Base-by-base conservation (phyloP, 2,113 vertebrate species). In the Callipepla squamata region DNA sequence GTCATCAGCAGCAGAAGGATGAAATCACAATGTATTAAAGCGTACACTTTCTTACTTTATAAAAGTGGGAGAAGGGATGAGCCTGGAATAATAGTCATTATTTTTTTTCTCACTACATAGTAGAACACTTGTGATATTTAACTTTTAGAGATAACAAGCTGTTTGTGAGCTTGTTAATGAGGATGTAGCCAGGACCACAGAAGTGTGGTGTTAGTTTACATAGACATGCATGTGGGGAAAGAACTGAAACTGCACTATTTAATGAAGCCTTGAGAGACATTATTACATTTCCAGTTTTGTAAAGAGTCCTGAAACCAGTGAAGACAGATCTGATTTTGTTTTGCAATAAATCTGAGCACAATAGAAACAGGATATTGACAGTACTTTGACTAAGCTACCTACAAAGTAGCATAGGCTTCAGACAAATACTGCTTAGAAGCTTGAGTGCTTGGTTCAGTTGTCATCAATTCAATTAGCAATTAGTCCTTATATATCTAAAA, bases 151-250 rank as follows among this genome's bases (percentile, higher is more conserved):
- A 48, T 44, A 26, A 68, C 9, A 13, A 30, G 34, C 47, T 13
- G 19, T 51, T 70, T 40, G 5, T 40, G 40, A 12, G 40, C 40
- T 40, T 40, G 40, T 40, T 51, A 51, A 38, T 70, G 47, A 50
- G 25, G 38, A 38, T 19, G 34, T 51, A 51, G 17, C 50, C 7
- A 5, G 34, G 19, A 21, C 25, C 51, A n/a, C 6, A 7, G 30
- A 68, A n/a, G 59, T 30, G 13, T 30, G 42, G 28, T 9, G 6
- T 59, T 42, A 34, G n/a, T 68, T 65, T 42, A 47, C 2, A 23
- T 1, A 36, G 36, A 34, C 7, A 3, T 17, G 32, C 3, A 23
- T 1, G 0, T 32, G 5, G 47, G 28, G 55, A 75, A 69, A 63
- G 11, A 82, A 59, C n/a, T 63, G 66, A 53, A 62, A 57, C 77